Conservation (phyloP, 2,113 vertebrate species). For the Morone saxatilis region DNA sequence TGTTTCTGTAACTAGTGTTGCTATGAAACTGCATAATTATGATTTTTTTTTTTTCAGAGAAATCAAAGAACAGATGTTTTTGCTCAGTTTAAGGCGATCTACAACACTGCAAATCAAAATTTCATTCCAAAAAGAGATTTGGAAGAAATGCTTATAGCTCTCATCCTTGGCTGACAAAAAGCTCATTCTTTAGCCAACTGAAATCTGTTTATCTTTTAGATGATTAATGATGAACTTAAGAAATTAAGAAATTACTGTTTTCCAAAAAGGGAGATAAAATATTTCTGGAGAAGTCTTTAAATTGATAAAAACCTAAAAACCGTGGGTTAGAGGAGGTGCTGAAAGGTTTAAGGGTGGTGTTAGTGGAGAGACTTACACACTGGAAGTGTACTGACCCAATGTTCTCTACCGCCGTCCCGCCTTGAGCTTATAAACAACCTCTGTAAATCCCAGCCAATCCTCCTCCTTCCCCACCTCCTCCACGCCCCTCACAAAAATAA, state of each 20-base stretch:
- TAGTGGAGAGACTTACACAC: conserved; percentile 28
- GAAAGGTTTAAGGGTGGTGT: conserved; percentile 12
- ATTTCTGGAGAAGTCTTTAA: conserved; percentile 15
- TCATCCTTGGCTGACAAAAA: conserved; percentile 25
- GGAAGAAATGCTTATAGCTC: conserved; percentile 11
- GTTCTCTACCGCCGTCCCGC: conserved; percentile 62
- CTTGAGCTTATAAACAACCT: conserved; percentile 78
- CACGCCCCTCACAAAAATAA: conserved; percentile 83
- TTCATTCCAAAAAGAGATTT: conserved; percentile 44
- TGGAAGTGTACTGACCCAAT: conserved; percentile 55
- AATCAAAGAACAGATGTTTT: conserved; percentile 69
- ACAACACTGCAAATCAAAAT: conserved; percentile 53
- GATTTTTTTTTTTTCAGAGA: conserved; percentile 36
- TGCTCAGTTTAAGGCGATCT: conserved; percentile 33
- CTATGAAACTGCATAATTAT: background rate
- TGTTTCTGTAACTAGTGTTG: background rate
- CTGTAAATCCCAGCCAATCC: conserved; percentile 67
- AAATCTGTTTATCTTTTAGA: conserved; percentile 46
- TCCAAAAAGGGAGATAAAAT: background rate
- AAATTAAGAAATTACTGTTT: background rate
- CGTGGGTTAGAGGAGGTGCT: conserved; percentile 1
- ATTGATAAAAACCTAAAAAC: background rate
- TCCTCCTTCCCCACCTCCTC: conserved; percentile 65
- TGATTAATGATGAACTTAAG: conserved; percentile 32
- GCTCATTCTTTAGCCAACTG: conserved; percentile 12